Percentiles rank a stretch among this genome's conserved stretches.
phyloP scores from a whole-genome alignment of 2,888 invertebrate species.

The Agrilus mali region DNA sequence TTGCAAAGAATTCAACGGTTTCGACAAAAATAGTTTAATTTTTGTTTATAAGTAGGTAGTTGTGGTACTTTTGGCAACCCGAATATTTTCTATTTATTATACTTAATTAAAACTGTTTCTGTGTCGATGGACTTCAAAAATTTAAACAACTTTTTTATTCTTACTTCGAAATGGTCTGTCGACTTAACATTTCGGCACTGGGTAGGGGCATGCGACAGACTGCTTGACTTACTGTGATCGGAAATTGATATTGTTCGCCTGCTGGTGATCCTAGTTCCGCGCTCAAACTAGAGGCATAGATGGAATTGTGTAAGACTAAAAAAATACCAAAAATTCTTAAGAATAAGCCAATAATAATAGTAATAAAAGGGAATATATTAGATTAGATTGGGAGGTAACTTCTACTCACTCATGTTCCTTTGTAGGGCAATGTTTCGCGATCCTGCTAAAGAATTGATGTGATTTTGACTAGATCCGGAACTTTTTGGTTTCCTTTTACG shows the following conservation, averaged over 20 bases:
- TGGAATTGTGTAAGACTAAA: slow-evolving; percentile 9
- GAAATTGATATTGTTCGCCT: slow-evolving; percentile 17
- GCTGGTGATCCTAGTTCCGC: slow-evolving; percentile 8
- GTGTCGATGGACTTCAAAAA: too few relatives aligned
- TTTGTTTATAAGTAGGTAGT: too few relatives aligned
- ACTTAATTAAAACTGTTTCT: too few relatives aligned
- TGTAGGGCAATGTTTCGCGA: slow-evolving; percentile 16
- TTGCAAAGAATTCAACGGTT: too few relatives aligned
- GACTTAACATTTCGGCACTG: slow-evolving; percentile 12
- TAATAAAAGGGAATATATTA: not conserved
- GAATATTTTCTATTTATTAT: too few relatives aligned
- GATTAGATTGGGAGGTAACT: not conserved
- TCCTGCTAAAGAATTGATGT: slow-evolving; percentile 18
- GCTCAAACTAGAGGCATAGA: slow-evolving; percentile 11
- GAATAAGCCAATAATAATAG: not conserved
- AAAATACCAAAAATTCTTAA: not conserved
- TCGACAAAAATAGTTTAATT: too few relatives aligned
- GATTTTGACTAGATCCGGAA: slow-evolving; percentile 16
- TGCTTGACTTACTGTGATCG: slow-evolving; percentile 9
- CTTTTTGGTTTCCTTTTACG: slow-evolving; percentile 85
- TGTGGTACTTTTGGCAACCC: too few relatives aligned
- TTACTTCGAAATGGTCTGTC: slow-evolving; percentile 14
- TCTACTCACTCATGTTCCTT: slow-evolving; percentile 11
- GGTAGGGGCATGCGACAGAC: slow-evolving; percentile 10
- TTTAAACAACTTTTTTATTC: not conserved